These are phyloP conservation scores for Cossypha dichroa DNA, from an alignment of 2,797 vertebrate species.

Conservation along the genomic window DNA sequence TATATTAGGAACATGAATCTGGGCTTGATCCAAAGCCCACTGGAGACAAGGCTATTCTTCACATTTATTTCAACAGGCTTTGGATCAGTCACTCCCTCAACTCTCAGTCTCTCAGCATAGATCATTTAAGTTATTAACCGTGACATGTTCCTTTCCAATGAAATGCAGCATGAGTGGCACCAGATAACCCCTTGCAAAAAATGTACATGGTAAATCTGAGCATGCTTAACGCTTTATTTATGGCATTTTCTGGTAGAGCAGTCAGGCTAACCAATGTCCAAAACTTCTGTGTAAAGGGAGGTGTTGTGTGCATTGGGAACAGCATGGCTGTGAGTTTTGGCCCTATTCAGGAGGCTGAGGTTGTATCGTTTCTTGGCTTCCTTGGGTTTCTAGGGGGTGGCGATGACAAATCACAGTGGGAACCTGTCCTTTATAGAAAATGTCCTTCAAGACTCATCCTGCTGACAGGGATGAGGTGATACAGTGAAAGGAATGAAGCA, in stretches of 20 bases:
- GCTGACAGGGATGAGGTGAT: not conserved
- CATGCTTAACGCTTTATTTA: not conserved
- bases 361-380: not conserved
- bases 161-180: not conserved
- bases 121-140: not conserved
- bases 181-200: not conserved
- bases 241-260: not conserved
- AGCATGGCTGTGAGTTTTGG: accelerated
- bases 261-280: not conserved
- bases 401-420: not conserved
- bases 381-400: not conserved
- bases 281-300: not conserved
- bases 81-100: not conserved
- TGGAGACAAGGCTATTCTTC: constrained; percentile 2
- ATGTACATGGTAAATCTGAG: not conserved
- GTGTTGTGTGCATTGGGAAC: not conserved
- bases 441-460: accelerated
- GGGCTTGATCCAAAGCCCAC: not conserved
- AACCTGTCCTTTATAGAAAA: not conserved
- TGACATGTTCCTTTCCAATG: not conserved
- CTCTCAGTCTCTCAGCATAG: not conserved
- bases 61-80: not conserved
- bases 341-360: not conserved
- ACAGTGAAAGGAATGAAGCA: not conserved
- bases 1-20: not conserved